Percentiles rank a stretch among this genome's conserved stretches.
Conservation (phyloP, 2,888 invertebrate species). For the Lycocerus yunnanus region DNA sequence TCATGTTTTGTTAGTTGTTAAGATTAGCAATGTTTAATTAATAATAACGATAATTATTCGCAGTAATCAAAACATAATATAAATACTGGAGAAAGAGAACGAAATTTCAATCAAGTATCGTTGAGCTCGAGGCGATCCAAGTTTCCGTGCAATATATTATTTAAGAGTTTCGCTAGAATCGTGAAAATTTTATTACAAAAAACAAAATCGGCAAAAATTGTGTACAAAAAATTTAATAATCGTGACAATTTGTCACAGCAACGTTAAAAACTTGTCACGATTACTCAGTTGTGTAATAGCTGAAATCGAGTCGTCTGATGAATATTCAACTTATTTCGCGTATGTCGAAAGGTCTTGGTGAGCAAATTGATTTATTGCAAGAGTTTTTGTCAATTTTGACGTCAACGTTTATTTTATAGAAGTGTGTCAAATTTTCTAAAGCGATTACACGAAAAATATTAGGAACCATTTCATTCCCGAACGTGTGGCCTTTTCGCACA, state of each 20-base stretch:
- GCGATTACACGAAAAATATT: background rate
- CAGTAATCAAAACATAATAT: background rate
- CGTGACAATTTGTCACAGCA: background rate
- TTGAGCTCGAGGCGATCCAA: background rate
- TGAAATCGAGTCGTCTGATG: background rate
- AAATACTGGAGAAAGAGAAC: background rate
- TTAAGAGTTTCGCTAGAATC: background rate
- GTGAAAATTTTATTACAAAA: background rate
- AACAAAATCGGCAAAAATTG: background rate
- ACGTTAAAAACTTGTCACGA: background rate
- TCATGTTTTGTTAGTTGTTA: background rate
- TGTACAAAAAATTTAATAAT: background rate
- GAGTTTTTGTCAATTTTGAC: background rate
- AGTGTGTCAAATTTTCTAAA: background rate
- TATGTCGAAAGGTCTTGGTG: background rate
- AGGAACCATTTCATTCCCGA: too few relatives aligned
- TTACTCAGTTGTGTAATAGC: background rate
- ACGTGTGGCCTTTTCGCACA: too few relatives aligned
- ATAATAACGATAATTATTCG: background rate
- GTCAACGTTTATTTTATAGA: background rate
- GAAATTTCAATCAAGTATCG: background rate
- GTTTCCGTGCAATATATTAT: background rate
- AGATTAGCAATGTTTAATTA: background rate
- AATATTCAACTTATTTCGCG: background rate
- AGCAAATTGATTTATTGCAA: background rate